Evolutionary conservation across 2,797 vertebrate species (phyloP), one percentile per base, ranked within the genome.

Genomic region (Heterohyrax brucei): DNA sequence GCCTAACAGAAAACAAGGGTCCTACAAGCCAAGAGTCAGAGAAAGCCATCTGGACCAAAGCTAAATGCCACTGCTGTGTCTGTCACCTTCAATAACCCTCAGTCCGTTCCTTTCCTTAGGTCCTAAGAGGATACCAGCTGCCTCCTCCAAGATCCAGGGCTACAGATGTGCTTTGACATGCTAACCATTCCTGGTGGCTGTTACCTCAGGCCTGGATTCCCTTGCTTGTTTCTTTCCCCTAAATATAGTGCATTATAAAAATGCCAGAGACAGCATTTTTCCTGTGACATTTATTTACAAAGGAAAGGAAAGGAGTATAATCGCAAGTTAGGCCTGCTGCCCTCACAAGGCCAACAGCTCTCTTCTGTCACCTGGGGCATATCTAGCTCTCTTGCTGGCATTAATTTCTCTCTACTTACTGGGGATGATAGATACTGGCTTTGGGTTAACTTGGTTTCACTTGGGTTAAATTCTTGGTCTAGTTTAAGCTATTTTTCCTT

Each of bases 301-400:
- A 78, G 89, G 56, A 90, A 97, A 96, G 72, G 79, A 92, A 89
- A 87, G 28, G 76, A 81, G 39, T 66, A 19, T 48, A 33, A 78
- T 93, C 39, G 46, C n/a, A 81, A 82, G 83, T 85, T 73, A n/a
- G 39, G 72, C 53, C 85, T 82, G 76, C 19, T 73, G 92, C 33
- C 48, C 24, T 91, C 22, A 6, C 19, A 26, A 77, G 85, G 46
- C 28, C 73, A 81, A 6, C 16, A 59, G 33, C 64, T 26, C n/a
- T 80, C 24, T 48, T 46, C 22, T 21, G 50, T 82, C 70, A 91
- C 39, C 5, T 2, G 0, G 3, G 73, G 75, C 59, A 24, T 76
- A 83, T 80, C 50, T 56, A 64, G 68, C 10, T 46, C 39, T 28
- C 28, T 85, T 50, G 59, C 61, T 61, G 79, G 48, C 90, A 73